Evolutionary conservation across 2,888 invertebrate genomes (phyloP), one percentile per base, ranked within the genome.

Genomic region (Tolmerus cingulatus): DNA sequence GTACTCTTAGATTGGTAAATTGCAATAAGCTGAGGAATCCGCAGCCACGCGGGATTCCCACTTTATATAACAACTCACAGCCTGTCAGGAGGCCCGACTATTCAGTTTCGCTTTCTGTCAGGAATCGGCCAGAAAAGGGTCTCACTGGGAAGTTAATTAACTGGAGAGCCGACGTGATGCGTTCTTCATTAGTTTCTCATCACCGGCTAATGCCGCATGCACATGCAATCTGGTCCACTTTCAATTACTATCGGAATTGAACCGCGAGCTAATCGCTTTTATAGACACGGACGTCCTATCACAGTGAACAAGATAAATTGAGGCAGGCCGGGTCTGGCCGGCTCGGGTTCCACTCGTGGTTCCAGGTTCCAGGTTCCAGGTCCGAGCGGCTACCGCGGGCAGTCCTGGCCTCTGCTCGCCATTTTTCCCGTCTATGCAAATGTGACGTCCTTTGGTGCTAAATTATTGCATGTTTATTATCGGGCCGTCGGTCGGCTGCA

Each of bases 381-480:
- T 55, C 16, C 16, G 16, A 66, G 23, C 46, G 27, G 43, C 79
- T 23, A 79, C 79, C 79, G 27, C 46, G 16, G 55, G 30, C 82
- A 57, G 30, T 34, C 8, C 23, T 66, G 82, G 55, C 82, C 82
- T 82, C 57, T 82, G 51, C 51, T 82, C 57, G 37, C 27, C 30
- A 51, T 76, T 74, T 86, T 74, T 74, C 85, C 30, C 34, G n/a
- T 76, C 51, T 82, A 87, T 85, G 87, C 87, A 85, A 87, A 87
- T 87, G 40, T 57, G 86, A 87, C 78, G 87, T 74, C 87, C 77
- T 85, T 87, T 87, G 85, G 87, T 79, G 87, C 66, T 87, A 86
- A 87, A 78, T 77, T 87, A 87, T 87, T 86, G 86, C 79, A 40
- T 78, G 78, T 86, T 87, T 85, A 87, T 87, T 85, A 79, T 74